A percentile compares a stretch with the other conserved stretches of the same genome.
phyloP scores from a whole-genome alignment of 2,888 invertebrate genomes.

The Chrysotoxum bicinctum region DNA sequence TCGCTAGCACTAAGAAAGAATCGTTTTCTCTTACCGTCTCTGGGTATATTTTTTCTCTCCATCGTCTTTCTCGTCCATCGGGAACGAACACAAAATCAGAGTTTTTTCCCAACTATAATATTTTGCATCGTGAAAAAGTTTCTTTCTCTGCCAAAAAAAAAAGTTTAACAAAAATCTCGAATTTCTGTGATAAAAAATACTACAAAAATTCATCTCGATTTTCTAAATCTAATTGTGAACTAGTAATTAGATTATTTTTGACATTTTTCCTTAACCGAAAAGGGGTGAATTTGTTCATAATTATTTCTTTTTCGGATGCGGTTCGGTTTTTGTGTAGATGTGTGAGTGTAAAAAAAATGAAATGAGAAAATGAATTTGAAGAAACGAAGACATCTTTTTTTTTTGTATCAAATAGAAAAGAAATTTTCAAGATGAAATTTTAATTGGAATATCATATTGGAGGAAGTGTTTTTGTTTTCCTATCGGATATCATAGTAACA shows the following conservation, averaged over 20 bases:
- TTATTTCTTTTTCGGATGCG: conserved; percentile 57
- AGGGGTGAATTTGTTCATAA: conserved; percentile 56
- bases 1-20: conserved; percentile 31
- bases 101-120: conserved; percentile 65
- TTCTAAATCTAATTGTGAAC: neutral
- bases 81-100: conserved; percentile 59
- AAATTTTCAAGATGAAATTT: conserved; percentile 40
- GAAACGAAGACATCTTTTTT: conserved; percentile 69
- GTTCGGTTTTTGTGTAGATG: conserved; percentile 53
- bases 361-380: conserved; percentile 70
- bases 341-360: conserved; percentile 49
- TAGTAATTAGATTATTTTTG: conserved; percentile 38
- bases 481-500: neutral
- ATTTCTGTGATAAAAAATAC: conserved; percentile 63
- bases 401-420: conserved; percentile 56
- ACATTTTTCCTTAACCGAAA: conserved; percentile 41
- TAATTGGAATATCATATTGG: conserved; percentile 3
- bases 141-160: conserved; percentile 57
- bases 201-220: conserved; percentile 28
- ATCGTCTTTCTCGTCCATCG: conserved; percentile 41
- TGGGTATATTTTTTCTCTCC: conserved; percentile 48
- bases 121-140: conserved; percentile 73
- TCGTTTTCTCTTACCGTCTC: conserved; percentile 57
- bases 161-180: conserved; percentile 33
- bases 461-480: neutral